Percentiles rank a stretch among this genome's conserved stretches.
phyloP scores from a whole-genome alignment of 2,888 invertebrate species.

The Bursaphelenchus okinawaensis region DNA sequence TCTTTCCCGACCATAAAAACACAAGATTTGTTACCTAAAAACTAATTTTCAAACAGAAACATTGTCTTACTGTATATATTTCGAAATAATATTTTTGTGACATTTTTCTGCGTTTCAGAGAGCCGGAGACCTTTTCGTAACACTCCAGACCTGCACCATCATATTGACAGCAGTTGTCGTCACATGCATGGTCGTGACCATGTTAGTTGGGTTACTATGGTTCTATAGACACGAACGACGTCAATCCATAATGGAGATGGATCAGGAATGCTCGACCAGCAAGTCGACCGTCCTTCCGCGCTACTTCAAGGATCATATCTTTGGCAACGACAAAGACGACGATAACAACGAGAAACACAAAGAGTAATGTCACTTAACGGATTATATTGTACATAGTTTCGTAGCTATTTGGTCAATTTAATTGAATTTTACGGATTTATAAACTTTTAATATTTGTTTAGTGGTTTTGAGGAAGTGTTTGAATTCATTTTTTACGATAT shows the following conservation, averaged over 20 bases:
- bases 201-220: neutral
- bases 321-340: neutral
- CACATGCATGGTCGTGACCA: slow-evolving; percentile 9
- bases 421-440: neutral
- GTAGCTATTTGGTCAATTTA: neutral
- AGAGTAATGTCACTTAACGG: too few species aligned
- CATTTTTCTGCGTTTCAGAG: slow-evolving; percentile 34
- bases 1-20: neutral
- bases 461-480: too few species aligned
- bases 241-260: neutral
- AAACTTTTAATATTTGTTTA: neutral
- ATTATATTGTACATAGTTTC: neutral
- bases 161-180: slow-evolving; percentile 25
- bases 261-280: neutral
- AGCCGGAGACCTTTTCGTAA: slow-evolving; percentile 50
- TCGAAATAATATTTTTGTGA: neutral
- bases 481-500: neutral
- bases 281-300: neutral
- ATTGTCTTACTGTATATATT: neutral
- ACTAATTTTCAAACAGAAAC: neutral
- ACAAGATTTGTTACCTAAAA: slow-evolving; percentile 1
- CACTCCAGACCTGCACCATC: slow-evolving; percentile 20
- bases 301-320: neutral
- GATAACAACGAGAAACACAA: neutral
- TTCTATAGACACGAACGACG: neutral